Evolutionary conservation across 2,797 vertebrate genomes (phyloP).

Genomic region (Pterois miles): DNA sequence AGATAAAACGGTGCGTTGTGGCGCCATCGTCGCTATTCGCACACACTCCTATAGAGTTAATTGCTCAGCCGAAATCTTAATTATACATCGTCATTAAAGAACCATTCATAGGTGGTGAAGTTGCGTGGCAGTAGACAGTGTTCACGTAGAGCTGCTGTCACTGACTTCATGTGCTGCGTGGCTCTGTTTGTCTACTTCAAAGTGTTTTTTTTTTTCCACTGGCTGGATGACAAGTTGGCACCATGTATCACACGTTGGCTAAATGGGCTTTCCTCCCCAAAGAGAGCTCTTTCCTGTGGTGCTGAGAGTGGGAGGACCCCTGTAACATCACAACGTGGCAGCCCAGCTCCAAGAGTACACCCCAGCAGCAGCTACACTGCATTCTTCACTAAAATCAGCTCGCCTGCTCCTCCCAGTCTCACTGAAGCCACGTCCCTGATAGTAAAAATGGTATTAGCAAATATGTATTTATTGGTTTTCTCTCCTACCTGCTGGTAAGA

Average conservation of each 20-base stretch:
- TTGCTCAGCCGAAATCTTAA: constrained; percentile 49
- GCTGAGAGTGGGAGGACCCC: constrained; percentile 73
- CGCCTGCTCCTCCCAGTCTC: constrained; percentile 34
- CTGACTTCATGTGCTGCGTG: constrained; percentile 13
- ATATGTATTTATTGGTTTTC: neutral
- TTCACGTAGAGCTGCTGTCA: neutral
- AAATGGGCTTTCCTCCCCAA: constrained; percentile 25
- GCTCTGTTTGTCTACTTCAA: neutral
- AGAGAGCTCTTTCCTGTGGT: constrained; percentile 45
- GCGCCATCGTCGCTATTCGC: too few species aligned
- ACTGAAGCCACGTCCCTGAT: constrained; percentile 8
- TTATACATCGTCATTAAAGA: constrained; percentile 57
- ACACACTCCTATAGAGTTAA: constrained; percentile 44
- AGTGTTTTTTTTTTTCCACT: neutral
- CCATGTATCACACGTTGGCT: constrained; percentile 47
- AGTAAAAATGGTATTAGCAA: neutral
- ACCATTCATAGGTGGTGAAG: constrained; percentile 17
- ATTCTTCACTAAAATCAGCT: constrained; percentile 32
- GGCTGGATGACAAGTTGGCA: constrained; percentile 58
- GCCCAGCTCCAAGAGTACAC: constrained; percentile 64
- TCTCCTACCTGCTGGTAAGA: neutral
- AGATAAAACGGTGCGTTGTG: constrained; percentile 15
- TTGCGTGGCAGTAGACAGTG: neutral
- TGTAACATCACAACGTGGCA: constrained; percentile 84
- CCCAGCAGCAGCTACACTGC: constrained; percentile 16